Base-by-base conservation (phyloP, 1,140 invertebrate genomes). In the Drosophila neocordata region DNA sequence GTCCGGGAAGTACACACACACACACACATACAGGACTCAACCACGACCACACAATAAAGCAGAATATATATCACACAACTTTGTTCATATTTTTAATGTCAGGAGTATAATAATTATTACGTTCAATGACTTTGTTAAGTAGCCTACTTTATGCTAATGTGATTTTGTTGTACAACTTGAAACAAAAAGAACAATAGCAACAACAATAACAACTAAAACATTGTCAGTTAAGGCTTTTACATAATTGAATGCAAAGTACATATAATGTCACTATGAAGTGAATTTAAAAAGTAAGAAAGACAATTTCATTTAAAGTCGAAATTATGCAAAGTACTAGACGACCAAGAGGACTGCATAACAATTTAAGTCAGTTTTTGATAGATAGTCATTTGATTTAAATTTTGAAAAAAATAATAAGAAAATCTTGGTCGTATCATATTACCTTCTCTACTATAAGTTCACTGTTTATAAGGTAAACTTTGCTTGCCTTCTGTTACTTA, bases 81-180 rank as follows among this genome's bases (percentile, higher is more conserved):
- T 88, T 89, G 84, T 89, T 79, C 83, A 88, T 88, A 88, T 88
- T 88, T 88, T 88, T 74, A 88, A 73, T 88, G 84, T 79, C 84
- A 83, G 83, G 83, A 83, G 83, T 73, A 79, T 77, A 83, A 88
- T 88, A 88, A 88, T 88, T 88, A 88, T 88, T 88, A 88, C 76
- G 84, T 88, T 88, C 83, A 88, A 89, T 88, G 83, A 89, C 83
- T 88, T 88, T 79, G 76, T 75, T 77, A 88, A 88, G 83, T 88
- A 88, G 83, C 76, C 73, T 78, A 88, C 84, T 82, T 88, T 77
- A 88, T 83, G 83, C 62, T 83, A 88, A 88, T 88, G 79, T 77
- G 69, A 84, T 89, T 88, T 83, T 60, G 66, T 68, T 77, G 66
- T 62, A 79, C 51, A 71, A 67, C 57, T 60, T 68, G 15, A 7